Evolutionary conservation across 1,140 invertebrate species (phyloP), one percentile per base, ranked within the genome.

Genomic region (Drosophila elegans): DNA sequence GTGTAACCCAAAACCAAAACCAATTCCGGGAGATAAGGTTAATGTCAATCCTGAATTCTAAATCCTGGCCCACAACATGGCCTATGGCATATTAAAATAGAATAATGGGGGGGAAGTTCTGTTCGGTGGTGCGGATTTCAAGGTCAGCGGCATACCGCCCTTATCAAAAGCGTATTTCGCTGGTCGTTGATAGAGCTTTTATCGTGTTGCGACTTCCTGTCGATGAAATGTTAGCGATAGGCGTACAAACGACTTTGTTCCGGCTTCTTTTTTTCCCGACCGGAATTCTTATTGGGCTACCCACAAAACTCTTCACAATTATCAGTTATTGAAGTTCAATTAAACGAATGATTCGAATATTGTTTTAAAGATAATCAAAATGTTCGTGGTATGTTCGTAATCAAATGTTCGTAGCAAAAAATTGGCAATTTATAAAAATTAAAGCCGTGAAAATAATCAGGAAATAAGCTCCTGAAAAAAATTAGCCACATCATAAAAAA

Each of bases 141-240:
- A 62, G 60, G 53, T 57, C 59, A 59, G 12, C 3, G 56, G 21
- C 32, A 3, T 12, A n/a, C 0, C 16, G 16, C 32, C n/a, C 48
- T 52, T 52, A 60, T 38, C 32, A 53, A 27, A 38, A 51, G n/a
- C n/a, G 21, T 52, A 52, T 21, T 59, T 52, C n/a, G 32, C 34
- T 57, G 11, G 7, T 27, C 44, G 3, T 38, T 63, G 52, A 59
- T 63, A 34, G 27, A 16, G 12, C 53, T n/a, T 60, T 59, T 45
- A 63, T 60, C 54, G 29, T 27, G n/a, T 27, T 25, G 36, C 29
- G 2, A 61, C 36, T 61, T 62, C 59, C 59, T 62, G 59, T 1
- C 27, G 11, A 5, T 21, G 11, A n/a, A 32, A 41, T 61, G 42
- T 45, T 62, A 25, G 62, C 16, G 39, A 44, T 27, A 13, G 29